Base-by-base conservation (phyloP, 2,113 vertebrate species). In the Pteruthius melanotis region DNA sequence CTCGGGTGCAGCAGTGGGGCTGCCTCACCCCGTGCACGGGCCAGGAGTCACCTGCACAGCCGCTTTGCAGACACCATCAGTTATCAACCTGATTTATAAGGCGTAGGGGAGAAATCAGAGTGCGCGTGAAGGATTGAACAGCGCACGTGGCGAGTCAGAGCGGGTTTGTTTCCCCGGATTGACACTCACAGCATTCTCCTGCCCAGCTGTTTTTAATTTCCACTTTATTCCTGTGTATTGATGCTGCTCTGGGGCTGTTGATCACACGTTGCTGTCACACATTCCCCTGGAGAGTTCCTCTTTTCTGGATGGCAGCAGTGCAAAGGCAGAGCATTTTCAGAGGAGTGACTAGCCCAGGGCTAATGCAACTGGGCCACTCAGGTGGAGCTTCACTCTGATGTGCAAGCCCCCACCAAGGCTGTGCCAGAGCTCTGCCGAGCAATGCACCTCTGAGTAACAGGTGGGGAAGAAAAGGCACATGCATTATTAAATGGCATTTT, bases 81-180 rank as follows among this genome's bases (percentile, higher is more conserved):
- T 15, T 3, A 31, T 13, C 26, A 27, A 1, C 17, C 56, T 60
- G 83, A 82, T 88, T 93, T 56, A 45, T 17, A 15, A 11, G 13
- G 2, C 69, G 2, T 3, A 13, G 44, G 54, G 72, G 78, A 90
- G 68, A 45, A 64, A 72, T 23, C 6, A 5, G 59, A 37, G 59
- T 0, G 2, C 0, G 4, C 2, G 1, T 2, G 40, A 63, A 76
- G 68, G 39, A 33, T 26, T 4, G 4, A 63, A 2, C 7, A 1
- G 56, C 0, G 2, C 26, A 1, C 8, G 0, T 1, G 4, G 57
- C 4, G 13, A 54, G 37, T 11, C 14, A 5, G n/a, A 76, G 81
- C 3, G 3, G 37, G 65, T 93, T 87, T 15, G 47, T 81, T 84
- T 74, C 69, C 89, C 54, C 60, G 21, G 69, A 47, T 2, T 77